Base-by-base conservation (phyloP, 1,140 invertebrate genomes). In the Lanistes nyassanus region DNA sequence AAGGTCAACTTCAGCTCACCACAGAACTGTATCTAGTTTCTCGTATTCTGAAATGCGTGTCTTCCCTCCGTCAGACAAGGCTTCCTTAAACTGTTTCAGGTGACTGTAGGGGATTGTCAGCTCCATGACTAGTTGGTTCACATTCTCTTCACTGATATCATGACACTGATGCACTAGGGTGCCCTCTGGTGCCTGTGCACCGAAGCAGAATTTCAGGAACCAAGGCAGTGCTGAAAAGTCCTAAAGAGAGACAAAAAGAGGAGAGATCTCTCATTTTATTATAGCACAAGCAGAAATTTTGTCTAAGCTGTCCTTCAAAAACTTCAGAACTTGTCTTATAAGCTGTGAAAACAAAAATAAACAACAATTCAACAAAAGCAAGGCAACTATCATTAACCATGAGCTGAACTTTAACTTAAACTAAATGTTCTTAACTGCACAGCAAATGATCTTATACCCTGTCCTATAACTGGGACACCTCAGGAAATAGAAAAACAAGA, bases 171-270 rank as follows among this genome's bases (percentile, higher is more conserved):
- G 34, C 3, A 79, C 81, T 31, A 82, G 80, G 7, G 77, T 74
- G 23, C 71, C 80, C 26, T 79, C 82, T 51, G 86, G 82, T 19
- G 84, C 78, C 21, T 65, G 64, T 19, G 76, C 58, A 34, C 86
- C 87, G 72, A 81, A 88, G 71, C 86, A 87, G 70, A 78, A 87
- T 6, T 82, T 82, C 29, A 88, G 75, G 73, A 88, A 88, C 87
- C 87, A 88, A n/a, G 84, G 79, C 36, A 85, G 70, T n/a, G 67
- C 68, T 13, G 82, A 80, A 76, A 88, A 88, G 76, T 87, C 85
- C 84, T 86, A 72, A 2, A 74, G 69, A 51, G 51, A 51, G 5
- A 79, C 53, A 60, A 69, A 56, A n/a, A 21, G 0, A 37, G 26
- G 47, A 26, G 13, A 75, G 13, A 58, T 37, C 16, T 34, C 19